Evolutionary conservation across 2,113 vertebrate species (phyloP), one percentile per base, ranked within the genome.

Genomic region (Gobiocypris rarus): DNA sequence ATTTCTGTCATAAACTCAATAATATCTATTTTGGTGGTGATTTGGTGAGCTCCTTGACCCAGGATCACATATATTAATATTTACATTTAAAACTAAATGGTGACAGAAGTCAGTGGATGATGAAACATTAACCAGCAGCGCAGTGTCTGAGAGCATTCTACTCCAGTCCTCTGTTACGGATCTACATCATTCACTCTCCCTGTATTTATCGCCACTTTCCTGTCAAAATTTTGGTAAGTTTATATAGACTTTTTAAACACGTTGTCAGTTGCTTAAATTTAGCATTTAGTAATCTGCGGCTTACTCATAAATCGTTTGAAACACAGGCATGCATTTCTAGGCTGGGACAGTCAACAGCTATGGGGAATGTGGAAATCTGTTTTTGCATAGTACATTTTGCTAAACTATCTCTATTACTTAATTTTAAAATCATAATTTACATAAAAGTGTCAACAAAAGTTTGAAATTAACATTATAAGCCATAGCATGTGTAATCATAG

Each of bases 71-170:
- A 81, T 75, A 86, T 85, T 81, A 69, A 83, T 86, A 89, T 87
- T 85, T 87, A 87, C 82, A 81, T 86, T 85, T 81, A 85, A 75
- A 81, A 59, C 45, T 73, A 85, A 82, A 85, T 84, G 87, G 71
- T 78, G 82, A 84, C 74, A 79, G 45, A 86, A 87, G 87, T 91
- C 90, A 88, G 87, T 86, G 85, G 76, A 45, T 79, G 78, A 86
- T 90, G 88, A 89, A 88, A 89, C 81, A 92, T 92, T 92, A 92
- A 92, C 89, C 75, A 84, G 71, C 69, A 65, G 75, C 84, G 38
- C 81, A 83, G 85, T 61, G 48, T 73, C 81, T 86, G 67, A 65
- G 73, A 77, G 48, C 63, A 78, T 81, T 74, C 63, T 75, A 74
- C 58, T 75, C 75, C 61, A 76, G 86, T 80, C 69, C 50, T 82